A percentile compares a stretch with the other conserved stretches of the same genome.
phyloP scores from a whole-genome alignment of 2,113 vertebrate genomes.

The Tetraodon nigroviridis region DNA sequence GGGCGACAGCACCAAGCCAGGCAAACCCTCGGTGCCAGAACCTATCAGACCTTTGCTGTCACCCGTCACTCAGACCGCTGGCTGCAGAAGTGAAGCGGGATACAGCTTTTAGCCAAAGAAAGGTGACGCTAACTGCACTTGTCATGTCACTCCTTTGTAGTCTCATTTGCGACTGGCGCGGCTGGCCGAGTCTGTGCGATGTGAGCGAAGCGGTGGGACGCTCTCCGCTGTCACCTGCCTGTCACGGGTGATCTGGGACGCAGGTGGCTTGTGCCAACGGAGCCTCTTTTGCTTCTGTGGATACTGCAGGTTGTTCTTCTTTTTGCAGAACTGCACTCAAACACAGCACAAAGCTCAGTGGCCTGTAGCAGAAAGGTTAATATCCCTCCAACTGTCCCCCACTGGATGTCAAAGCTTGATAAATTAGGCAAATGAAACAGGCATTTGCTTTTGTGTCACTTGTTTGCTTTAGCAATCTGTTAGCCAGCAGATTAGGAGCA shows the following conservation, averaged over 20 bases:
- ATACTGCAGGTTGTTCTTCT: slow-evolving; percentile 18
- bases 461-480: no score
- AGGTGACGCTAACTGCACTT: slow-evolving; percentile 55
- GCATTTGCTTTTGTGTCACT: no score
- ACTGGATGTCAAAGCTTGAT: no score
- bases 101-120: slow-evolving; percentile 49
- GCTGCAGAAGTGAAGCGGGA: slow-evolving; percentile 41
- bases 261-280: no score
- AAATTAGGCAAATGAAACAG: no score
- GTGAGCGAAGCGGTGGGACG: slow-evolving; percentile 22
- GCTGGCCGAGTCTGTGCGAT: slow-evolving; percentile 17
- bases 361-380: slow-evolving; percentile 37
- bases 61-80: slow-evolving; percentile 46
- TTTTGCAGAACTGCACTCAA: slow-evolving; percentile 8
- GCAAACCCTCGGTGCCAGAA: slow-evolving; percentile 31
- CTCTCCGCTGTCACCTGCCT: slow-evolving; percentile 49
- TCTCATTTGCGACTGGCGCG: slow-evolving; percentile 11
- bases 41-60: slow-evolving; percentile 37
- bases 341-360: slow-evolving; percentile 3
- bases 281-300: slow-evolving; percentile 9
- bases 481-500: no score
- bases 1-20: slow-evolving; percentile 13
- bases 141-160: slow-evolving; percentile 40
- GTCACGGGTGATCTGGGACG: slow-evolving; percentile 30
- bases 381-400: slow-evolving; percentile 13